Conservation (phyloP, 2,113 vertebrate genomes). For the Pterophyllum scalare region DNA sequence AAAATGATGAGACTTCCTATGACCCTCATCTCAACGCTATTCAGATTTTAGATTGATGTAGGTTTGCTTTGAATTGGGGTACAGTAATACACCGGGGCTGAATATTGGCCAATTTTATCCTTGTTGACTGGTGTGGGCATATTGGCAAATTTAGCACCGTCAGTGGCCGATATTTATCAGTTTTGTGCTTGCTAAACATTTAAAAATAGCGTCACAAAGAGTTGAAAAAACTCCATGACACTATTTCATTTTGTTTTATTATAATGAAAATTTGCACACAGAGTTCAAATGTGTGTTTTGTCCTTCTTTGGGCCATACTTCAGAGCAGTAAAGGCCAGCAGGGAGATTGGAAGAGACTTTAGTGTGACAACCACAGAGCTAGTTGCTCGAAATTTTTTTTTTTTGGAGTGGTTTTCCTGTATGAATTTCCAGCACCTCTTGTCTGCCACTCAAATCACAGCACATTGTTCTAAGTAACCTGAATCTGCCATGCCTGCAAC, state of each 20-base stretch:
- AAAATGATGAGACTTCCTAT: background rate
- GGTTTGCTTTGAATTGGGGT: background rate
- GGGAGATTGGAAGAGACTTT: background rate
- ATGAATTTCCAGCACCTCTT: background rate
- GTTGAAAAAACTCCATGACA: background rate
- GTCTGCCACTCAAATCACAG: background rate
- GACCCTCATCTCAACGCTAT: background rate
- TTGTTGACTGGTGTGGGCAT: background rate
- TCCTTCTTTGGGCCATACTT: background rate
- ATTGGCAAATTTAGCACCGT: background rate
- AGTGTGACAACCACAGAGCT: background rate
- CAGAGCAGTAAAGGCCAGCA: background rate
- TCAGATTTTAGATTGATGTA: background rate
- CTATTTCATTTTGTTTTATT: background rate
- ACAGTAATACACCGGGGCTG: background rate
- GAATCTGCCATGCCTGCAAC: background rate
- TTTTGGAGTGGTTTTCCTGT: background rate
- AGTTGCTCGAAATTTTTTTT: background rate
- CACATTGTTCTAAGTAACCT: background rate
- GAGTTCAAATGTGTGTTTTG: background rate
- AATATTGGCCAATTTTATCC: background rate
- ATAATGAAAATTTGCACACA: background rate
- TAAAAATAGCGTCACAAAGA: background rate
- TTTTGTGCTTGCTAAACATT: background rate
- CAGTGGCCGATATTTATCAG: background rate